These are phyloP conservation scores for Eupithecia abbreviata DNA, from an alignment of 2,888 invertebrate genomes.

Conservation along the genomic window DNA sequence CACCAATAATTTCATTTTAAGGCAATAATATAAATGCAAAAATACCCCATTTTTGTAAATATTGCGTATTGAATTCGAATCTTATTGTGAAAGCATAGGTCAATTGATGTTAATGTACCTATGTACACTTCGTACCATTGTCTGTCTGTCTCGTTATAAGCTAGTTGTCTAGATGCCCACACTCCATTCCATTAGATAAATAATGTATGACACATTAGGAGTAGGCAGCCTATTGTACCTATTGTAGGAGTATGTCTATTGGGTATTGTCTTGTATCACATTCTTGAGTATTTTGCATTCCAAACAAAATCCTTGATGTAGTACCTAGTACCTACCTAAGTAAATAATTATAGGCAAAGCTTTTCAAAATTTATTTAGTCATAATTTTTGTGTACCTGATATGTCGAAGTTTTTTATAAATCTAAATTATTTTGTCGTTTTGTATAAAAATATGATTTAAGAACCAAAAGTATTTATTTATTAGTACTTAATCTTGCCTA, in stretches of 20 bases:
- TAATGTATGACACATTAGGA: background rate
- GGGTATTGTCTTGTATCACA: background rate
- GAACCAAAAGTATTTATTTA: constrained; percentile 26
- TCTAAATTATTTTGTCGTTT: constrained; percentile 16
- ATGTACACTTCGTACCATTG: constrained; percentile 3
- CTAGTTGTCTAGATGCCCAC: constrained; percentile 6
- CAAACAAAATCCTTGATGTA: background rate
- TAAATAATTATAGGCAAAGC: background rate
- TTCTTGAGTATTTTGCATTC: background rate
- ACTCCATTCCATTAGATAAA: background rate
- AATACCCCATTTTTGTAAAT: background rate
- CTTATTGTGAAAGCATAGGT: constrained; percentile 3
- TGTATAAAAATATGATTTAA: constrained; percentile 17
- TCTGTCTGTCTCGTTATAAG: constrained; percentile 13
- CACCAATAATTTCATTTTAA: background rate
- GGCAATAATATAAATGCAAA: background rate
- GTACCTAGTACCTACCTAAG: background rate
- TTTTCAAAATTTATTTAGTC: background rate
- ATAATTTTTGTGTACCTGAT: constrained; percentile 25
- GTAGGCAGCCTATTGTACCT: background rate
- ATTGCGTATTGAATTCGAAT: constrained; percentile 3
- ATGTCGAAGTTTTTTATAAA: constrained; percentile 17
- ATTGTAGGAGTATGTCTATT: background rate
- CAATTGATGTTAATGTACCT: constrained; percentile 15
- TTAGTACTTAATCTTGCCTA: constrained; percentile 1